phyloP scores from a whole-genome alignment of 2,797 vertebrate genomes.

The Lophius americanus region DNA sequence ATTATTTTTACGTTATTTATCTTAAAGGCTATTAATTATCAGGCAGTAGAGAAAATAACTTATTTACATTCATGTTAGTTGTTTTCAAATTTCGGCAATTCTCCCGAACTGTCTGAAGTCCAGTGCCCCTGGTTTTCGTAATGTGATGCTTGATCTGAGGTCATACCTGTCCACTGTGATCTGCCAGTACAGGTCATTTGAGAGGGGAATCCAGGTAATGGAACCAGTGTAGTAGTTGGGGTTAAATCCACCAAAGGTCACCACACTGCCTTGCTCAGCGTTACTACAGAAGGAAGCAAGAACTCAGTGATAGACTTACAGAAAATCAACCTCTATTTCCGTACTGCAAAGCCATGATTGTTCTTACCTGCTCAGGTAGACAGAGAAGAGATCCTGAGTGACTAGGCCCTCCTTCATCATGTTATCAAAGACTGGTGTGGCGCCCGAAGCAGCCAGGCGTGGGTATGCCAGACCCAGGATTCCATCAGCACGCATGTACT shows the following conservation, averaged over 20 bases:
- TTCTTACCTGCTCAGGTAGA: slow-evolving; percentile 62
- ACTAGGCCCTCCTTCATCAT: slow-evolving; percentile 55
- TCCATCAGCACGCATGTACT: slow-evolving; percentile 59
- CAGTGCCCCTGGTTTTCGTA: no score
- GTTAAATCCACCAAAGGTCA: slow-evolving; percentile 65
- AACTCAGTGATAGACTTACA: background rate
- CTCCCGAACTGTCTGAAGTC: no score
- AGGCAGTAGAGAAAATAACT: no score
- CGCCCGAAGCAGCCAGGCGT: slow-evolving; percentile 42
- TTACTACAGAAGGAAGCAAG: slow-evolving; percentile 31
- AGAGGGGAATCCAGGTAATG: slow-evolving; percentile 67
- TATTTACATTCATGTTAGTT: no score
- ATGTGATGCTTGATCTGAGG: background rate
- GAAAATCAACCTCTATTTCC: background rate
- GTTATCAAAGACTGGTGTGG: slow-evolving; percentile 64
- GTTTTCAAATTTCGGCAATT: no score
- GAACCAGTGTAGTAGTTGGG: slow-evolving; percentile 50
- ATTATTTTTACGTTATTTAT: no score
- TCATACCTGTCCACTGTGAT: slow-evolving; percentile 64
- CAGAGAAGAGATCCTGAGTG: slow-evolving; percentile 46
- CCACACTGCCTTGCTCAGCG: slow-evolving; percentile 42
- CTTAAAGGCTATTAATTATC: no score
- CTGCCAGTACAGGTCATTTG: slow-evolving; percentile 65
- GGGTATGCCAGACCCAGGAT: slow-evolving; percentile 66
- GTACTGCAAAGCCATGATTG: background rate